These are phyloP conservation scores for Thripadectes ignobilis DNA, from an alignment of 2,797 vertebrate species.

Conservation along the genomic window DNA sequence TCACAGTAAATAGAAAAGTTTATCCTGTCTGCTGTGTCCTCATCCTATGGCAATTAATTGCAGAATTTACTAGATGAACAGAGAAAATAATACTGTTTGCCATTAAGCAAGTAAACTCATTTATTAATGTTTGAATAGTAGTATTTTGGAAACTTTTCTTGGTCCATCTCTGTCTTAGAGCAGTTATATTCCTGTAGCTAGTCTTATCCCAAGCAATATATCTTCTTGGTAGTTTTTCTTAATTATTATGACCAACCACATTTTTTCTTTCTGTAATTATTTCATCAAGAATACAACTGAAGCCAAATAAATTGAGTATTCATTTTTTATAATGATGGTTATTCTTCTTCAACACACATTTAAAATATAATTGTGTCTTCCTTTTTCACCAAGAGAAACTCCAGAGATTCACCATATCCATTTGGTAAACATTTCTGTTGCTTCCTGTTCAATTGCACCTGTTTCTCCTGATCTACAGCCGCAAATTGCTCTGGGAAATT, in stretches of 20 bases:
- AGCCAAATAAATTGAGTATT: background rate
- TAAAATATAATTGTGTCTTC: background rate
- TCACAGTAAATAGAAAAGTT: background rate
- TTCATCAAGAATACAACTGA: background rate
- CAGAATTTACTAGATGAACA: background rate
- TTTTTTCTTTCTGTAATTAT: background rate
- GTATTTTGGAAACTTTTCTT: background rate
- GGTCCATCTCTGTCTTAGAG: background rate
- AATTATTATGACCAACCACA: background rate
- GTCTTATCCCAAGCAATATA: background rate
- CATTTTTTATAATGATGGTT: background rate
- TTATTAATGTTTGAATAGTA: background rate
- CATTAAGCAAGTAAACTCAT: background rate
- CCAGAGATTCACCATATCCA: background rate
- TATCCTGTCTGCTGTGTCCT: background rate
- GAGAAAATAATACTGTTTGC: background rate
- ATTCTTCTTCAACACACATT: background rate
- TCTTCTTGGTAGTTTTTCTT: background rate
- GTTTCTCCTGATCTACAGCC: background rate
- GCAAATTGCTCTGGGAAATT: background rate
- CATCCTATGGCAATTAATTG: background rate
- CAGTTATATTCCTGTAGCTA: background rate
- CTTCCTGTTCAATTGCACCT: background rate
- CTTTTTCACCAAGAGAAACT: background rate
- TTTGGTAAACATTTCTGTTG: background rate